Base-by-base conservation (phyloP, 2,888 invertebrate species). In the Psylliodes chrysocephalus region DNA sequence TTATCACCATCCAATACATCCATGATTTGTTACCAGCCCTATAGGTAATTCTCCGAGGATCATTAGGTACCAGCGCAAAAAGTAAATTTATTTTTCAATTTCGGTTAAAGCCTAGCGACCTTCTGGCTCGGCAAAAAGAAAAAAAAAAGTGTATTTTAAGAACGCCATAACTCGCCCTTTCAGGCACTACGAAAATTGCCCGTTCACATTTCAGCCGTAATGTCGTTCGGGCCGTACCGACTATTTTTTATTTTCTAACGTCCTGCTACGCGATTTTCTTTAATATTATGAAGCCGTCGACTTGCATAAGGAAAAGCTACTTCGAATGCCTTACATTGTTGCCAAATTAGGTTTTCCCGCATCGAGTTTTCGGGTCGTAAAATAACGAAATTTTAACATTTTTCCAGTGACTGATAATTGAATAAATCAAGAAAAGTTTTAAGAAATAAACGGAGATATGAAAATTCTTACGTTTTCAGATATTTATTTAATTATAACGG, bases 271-370 rank as follows among this genome's bases (percentile, higher is more conserved):
- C 63, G 49, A 63, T 66, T 63, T 64, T 63, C 67, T 59, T 69
- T 60, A 68, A 70, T 69, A 71, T 72, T 70, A 71, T 72, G 70
- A 69, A 69, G 71, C 67, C 68, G 72, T 69, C 63, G 72, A 59
- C 44, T 42, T 53, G 57, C 59, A 60, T 60, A 66, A 66, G 49
- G 28, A 54, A 59, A 51, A 25, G 49, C 57, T 38, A 40, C 46
- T 47, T 49, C 7, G 19, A 25, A 14, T 10, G n/a, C 18, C n/a
- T 38, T 28, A 25, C 54, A 47, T 22, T 40, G 59, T 59, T 59
- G 59, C 40, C 59, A 40, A 7, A 25, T 14, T n/a, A n/a, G n/a
- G n/a, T n/a, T n/a, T n/a, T n/a, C n/a, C n/a, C n/a, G n/a, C n/a
- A n/a, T n/a, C n/a, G n/a, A n/a, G n/a, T n/a, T n/a, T n/a, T n/a